Base-by-base conservation (phyloP, 1,140 invertebrate species). In the Plectrocnemia conspersa region DNA sequence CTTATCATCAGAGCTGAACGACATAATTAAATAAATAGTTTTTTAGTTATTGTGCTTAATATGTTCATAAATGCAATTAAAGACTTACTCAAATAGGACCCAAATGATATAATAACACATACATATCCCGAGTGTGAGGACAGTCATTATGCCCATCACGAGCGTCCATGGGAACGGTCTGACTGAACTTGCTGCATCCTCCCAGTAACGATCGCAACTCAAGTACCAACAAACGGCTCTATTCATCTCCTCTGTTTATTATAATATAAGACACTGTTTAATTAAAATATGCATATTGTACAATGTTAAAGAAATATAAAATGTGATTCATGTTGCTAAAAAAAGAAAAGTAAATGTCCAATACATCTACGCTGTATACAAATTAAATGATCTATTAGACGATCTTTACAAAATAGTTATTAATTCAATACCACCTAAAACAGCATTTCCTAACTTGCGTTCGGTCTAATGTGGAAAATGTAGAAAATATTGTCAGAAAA, bases 161-260 rank as follows among this genome's bases (percentile, higher is more conserved):
- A 85, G 70, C 47, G 85, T 85, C 85, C 88, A 89, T 9, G 89
- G 87, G 67, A 89, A 90, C 54, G 82, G 82, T 55, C 84, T 77
- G 16, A 83, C 79, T 61, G 86, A 83, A 45, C 83, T 77, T 56
- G 83, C 83, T 3, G 85, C 82, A 67, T 91, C 88, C 68, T 91
- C 87, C 88, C 89, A 93, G 71, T 92, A 95, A 40, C 86, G 82
- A 66, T 93, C 88, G 68, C 92, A 95, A 52, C 89, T 91, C 58
- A 94, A 74, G 70, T 91, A 93, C 83, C 89, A 93, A 68, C 91
- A 95, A 41, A 93, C 83, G 7, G 86, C 88, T 63, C 86, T 81
- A 66, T 91, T 88, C 67, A 93, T 78, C 65, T 91, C 87, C 65
- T 88, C 90, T 92, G 64, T 29, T 76, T 61, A 45, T 54, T 18